phyloP scores from a whole-genome alignment of 2,888 invertebrate species.

The Chalcis sispes region DNA sequence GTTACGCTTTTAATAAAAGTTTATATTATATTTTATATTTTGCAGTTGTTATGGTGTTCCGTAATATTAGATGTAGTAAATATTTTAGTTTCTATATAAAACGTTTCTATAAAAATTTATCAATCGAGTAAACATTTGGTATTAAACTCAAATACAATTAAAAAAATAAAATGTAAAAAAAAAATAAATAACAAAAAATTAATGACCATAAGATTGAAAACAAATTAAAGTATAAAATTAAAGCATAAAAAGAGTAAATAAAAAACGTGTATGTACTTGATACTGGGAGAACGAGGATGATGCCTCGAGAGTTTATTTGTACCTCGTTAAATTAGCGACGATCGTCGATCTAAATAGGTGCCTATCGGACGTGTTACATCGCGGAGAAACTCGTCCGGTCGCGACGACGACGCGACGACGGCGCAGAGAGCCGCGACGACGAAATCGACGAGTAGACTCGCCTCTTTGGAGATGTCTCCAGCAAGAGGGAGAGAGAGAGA shows the following conservation, averaged over 20 bases:
- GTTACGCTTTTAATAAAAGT: too few species aligned
- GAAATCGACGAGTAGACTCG: background rate
- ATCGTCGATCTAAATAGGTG: conserved; percentile 66
- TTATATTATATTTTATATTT: too few species aligned
- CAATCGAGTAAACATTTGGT: too few species aligned
- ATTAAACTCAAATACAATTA: too few species aligned
- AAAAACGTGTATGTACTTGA: background rate
- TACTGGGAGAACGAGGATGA: background rate
- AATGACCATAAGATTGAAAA: background rate
- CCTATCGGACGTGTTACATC: conserved; percentile 46
- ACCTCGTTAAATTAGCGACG: conserved; percentile 72
- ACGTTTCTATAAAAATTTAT: too few species aligned
- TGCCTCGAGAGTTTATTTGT: conserved; percentile 67
- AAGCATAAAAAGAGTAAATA: background rate
- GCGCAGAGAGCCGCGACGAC: too few species aligned
- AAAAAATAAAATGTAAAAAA: too few species aligned
- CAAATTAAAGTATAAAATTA: background rate
- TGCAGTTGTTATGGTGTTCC: too few species aligned
- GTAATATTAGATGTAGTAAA: too few species aligned
- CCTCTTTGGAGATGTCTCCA: conserved; percentile 6
- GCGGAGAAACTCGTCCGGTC: conserved; percentile 37
- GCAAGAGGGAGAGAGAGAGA: too few species aligned
- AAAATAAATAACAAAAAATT: background rate
- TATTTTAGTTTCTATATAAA: too few species aligned
- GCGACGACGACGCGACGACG: too few species aligned